Evolutionary conservation across 2,797 vertebrate genomes (phyloP), one percentile per base, ranked within the genome.

Genomic region (Ptychadena robeensis): DNA sequence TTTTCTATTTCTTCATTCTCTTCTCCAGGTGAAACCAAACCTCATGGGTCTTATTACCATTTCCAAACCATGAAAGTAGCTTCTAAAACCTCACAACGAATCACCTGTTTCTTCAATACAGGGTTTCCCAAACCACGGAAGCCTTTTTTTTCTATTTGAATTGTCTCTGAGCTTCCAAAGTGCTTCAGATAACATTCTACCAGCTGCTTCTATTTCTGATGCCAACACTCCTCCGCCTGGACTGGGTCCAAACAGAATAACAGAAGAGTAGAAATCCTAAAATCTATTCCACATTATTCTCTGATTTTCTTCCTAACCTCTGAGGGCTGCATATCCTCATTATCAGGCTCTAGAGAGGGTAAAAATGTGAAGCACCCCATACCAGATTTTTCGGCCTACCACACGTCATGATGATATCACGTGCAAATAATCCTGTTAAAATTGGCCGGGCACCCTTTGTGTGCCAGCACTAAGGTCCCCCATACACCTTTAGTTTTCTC

Each of bases 221-320:
- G 63, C 75, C 74, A 44, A 48, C 10, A n/a, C 34, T 40, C 32
- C 22, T 25, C 64, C 61, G 25, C 61, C 30, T 27, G 63, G 75
- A 66, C 37, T 77, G 31, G 44, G 34, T 31, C 66, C 64, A 66
- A 14, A 78, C 38, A 78, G 28, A 34, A 34, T 32, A 22, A 53
- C 1, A 53, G 6, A 53, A 6, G 15, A 53, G 18, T 22, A 53
- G 22, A 53, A 12, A 22, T 53, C 15, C 44, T 53, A 5, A 53
- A 53, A 53, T 53, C 44, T 18, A 22, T 53, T 53, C 18, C 18
- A 6, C 2, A 22, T 6, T 53, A 53, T n/a, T 53, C 37, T 10
- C 3, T n/a, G n/a, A n/a, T n/a, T n/a, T n/a, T n/a, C n/a, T n/a
- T n/a, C n/a, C n/a, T n/a, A n/a, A n/a, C n/a, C n/a, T n/a, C n/a